These are phyloP conservation scores for Glaucomys volans DNA, from an alignment of 2,113 vertebrate genomes.

Conservation along the genomic window DNA sequence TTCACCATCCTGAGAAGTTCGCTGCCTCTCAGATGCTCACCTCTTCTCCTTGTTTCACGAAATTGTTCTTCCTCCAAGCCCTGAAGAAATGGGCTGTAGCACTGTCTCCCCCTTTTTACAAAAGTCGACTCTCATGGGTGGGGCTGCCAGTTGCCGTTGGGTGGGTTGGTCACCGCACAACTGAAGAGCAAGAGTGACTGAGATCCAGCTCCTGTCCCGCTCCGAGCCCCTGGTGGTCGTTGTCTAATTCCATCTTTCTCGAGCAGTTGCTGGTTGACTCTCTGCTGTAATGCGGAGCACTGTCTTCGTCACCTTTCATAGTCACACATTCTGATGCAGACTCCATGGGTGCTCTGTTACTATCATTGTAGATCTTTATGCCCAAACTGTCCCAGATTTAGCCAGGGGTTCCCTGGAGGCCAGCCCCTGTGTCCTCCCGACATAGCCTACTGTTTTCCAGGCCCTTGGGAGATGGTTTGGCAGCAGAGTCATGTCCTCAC, in stretches of 20 bases:
- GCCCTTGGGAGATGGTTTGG: background rate
- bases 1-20: fast-evolving
- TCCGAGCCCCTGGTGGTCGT: background rate
- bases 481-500: background rate
- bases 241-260: background rate
- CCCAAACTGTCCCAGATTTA: background rate
- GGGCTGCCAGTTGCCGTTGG: background rate
- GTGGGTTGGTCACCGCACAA: background rate
- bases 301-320: background rate
- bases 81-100: fast-evolving
- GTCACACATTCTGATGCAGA: background rate
- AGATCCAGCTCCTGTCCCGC: background rate
- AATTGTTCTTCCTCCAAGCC: background rate
- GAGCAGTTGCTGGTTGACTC: background rate
- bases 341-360: fast-evolving
- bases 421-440: background rate
- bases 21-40: background rate
- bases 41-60: background rate
- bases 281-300: background rate
- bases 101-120: background rate
- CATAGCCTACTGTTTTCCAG: background rate
- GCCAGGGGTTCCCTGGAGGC: no score
- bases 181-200: background rate
- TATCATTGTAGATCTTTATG: background rate
- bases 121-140: background rate